Base-by-base conservation (phyloP, 2,113 vertebrate species). In the Mugil cephalus region DNA sequence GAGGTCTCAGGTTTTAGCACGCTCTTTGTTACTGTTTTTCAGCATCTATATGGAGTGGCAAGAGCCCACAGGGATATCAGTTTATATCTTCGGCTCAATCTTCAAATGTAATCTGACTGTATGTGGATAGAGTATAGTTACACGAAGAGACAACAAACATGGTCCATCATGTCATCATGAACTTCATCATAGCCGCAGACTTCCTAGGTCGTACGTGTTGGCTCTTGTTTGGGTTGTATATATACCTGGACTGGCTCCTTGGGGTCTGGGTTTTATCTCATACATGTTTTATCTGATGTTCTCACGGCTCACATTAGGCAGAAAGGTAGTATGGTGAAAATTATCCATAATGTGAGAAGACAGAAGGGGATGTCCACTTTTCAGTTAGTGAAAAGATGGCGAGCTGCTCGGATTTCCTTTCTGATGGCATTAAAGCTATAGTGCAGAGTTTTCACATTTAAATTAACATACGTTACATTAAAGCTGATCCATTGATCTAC, bases 201-300 rank as follows among this genome's bases (percentile, higher is more conserved):
- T 53, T 86, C 6, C 18, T 65, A 39, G 30, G 47, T 64, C 43
- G 6, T 30, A 47, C 83, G 53, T 67, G 83, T 50, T 45, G 54
- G 36, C 11, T 21, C 82, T 87, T 52, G 74, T 73, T 72, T 60
- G 68, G 66, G 45, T 43, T 47, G 53, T 47, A 34, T 76, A 34
- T 76, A 47, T 86, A 82, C 73, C 67, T 77, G 56, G 60, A 67
- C 65, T 56, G 79, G 77, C 79, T 88, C 79, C 71, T 77, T 56
- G 1, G 38, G 69, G 84, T 82, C 75, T 84, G 69, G 74, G 35
- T 60, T 77, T 84, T 82, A 69, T 83, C 79, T 83, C 77, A 18
- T 35, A 67, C 67, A 45, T 74, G 53, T 76, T 55, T 38, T 77
- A 55, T 77, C 64, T 65, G 47, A 56, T 64, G 61, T 67, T 84